A percentile compares a stretch with the other conserved stretches of the same genome.
Conservation (phyloP, 2,113 vertebrate species). For the Ictalurus furcatus region DNA sequence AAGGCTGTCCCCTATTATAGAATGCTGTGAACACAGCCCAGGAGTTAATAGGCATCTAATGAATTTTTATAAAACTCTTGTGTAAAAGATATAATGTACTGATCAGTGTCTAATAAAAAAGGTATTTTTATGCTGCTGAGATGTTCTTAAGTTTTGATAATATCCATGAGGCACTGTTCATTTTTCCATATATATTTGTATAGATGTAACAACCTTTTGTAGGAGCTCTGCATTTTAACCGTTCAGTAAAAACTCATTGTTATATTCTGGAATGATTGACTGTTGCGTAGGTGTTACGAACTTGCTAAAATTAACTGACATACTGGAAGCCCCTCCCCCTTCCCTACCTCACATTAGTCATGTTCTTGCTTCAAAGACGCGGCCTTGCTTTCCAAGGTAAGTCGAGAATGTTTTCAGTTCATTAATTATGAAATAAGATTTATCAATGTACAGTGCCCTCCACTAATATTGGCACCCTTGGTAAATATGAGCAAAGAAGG, state of each 20-base stretch:
- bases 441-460: no score
- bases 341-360: not conserved
- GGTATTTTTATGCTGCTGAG: not conserved
- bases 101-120: slow-evolving; percentile 25
- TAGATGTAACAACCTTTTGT: not conserved
- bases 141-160: not conserved
- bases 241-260: no score
- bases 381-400: not conserved
- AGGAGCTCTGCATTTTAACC: not conserved
- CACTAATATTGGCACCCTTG: no score
- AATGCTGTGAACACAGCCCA: slow-evolving; percentile 14
- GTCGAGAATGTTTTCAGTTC: not conserved
- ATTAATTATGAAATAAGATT: no score
- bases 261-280: not conserved
- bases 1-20: not conserved
- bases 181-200: not conserved
- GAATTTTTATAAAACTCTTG: not conserved
- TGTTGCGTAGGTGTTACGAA: not conserved
- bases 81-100: slow-evolving; percentile 6
- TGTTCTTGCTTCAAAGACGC: not conserved
- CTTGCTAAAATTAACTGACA: not conserved
- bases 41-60: not conserved
- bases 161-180: not conserved
- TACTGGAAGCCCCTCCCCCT: not conserved
- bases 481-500: no score